A percentile compares a stretch with the other conserved stretches of the same genome.
Evolutionary conservation across 2,797 vertebrate genomes (phyloP).

Genomic region (Lacerta bilineata): DNA sequence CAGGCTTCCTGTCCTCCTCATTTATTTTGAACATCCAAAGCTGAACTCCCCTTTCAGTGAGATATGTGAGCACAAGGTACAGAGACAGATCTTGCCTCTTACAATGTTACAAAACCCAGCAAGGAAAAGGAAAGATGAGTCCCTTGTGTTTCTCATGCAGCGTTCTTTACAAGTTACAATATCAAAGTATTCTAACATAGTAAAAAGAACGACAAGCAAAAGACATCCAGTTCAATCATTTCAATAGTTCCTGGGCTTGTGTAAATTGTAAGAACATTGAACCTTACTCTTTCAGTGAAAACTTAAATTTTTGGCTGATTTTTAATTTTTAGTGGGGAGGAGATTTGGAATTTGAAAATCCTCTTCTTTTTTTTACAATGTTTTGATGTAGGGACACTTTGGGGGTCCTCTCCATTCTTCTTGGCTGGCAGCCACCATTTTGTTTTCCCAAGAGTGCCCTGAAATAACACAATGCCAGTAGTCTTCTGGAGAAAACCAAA

Average conservation of each 20-base stretch:
- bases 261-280: accelerated
- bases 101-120: slow-evolving; percentile 5
- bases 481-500: not conserved
- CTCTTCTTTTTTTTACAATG: not conserved
- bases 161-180: slow-evolving; percentile 7
- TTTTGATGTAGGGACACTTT: not conserved
- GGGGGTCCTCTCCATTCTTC: not conserved
- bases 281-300: not conserved
- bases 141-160: not conserved
- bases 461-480: not conserved
- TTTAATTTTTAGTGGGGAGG: not conserved
- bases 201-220: not conserved
- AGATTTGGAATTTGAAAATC: not conserved
- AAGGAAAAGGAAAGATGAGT: not conserved
- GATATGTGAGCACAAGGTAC: not conserved
- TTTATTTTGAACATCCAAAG: not conserved
- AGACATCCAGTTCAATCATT: not conserved
- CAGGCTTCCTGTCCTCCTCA: not conserved
- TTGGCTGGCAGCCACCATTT: not conserved
- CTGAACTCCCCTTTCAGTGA: not conserved
- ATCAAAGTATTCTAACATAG: not conserved
- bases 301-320: not conserved
- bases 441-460: not conserved
- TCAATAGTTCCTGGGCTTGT: not conserved
- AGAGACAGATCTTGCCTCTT: slow-evolving; percentile 9